Evolutionary conservation across 2,888 invertebrate species (phyloP), one percentile per base, ranked within the genome.

Genomic region (Eupithecia insigniata): DNA sequence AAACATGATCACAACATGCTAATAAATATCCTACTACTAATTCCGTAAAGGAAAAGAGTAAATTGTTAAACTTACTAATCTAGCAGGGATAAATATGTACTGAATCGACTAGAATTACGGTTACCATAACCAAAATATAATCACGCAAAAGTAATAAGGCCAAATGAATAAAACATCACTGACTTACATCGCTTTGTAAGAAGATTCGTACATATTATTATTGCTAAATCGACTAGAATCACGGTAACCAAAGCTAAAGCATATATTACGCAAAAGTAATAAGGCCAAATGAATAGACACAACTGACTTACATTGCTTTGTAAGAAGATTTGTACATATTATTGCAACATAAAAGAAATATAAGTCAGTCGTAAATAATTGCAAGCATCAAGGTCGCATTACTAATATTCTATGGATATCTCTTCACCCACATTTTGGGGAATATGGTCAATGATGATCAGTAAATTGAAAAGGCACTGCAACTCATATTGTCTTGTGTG

Each of bases 401-500:
- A 28, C 46, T 28, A 55, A 60, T 61, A 80, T 76, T 74, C 77
- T 79, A 83, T 84, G 86, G 87, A 87, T 87, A 85, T 85, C 86
- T 76, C 69, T 69, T 72, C 75, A 82, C 82, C 78, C 80, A 72
- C 65, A 68, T 73, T 10, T 72, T 64, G 2, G 36, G 58, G 64
- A 71, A 72, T 66, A 71, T 79, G 71, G 73, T 71, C 72, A 70
- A 77, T 46, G 18, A 81, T 80, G 76, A 80, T 81, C 72, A 75
- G 81, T 73, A 80, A 78, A 80, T 79, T 72, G 76, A 78, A 84
- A 90, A 90, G 91, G 90, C 90, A 91, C 91, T 86, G 85, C 82
- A 89, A 90, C 84, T 82, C 84, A 89, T 89, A 89, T 86, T 87
- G 88, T 88, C 85, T 81, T 75, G 72, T 73, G 80, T 84, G 81